Conservation (phyloP, 64 coral and sea anemone species). For the Porites lutea region DNA sequence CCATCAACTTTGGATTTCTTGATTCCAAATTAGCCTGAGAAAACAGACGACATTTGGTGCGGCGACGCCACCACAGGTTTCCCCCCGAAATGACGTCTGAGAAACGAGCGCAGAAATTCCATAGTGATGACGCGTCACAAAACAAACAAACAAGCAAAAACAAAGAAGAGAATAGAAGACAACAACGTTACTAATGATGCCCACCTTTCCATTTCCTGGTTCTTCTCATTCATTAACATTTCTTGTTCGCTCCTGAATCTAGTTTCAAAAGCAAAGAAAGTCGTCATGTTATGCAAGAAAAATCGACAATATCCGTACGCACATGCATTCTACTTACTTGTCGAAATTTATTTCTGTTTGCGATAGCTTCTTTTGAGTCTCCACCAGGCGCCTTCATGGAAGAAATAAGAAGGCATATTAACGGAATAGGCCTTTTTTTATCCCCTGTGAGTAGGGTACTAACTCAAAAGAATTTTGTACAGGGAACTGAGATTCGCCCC, state of each 20-base stretch:
- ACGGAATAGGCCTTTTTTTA: neutral
- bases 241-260: conserved; percentile 43
- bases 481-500: no score
- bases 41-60: no score
- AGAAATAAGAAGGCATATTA: neutral
- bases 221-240: neutral
- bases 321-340: conserved; percentile 47
- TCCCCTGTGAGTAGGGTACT: neutral
- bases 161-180: neutral
- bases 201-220: conserved; percentile 32
- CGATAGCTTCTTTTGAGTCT: conserved; percentile 91
- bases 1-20: no score
- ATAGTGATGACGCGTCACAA: no score
- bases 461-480: no score
- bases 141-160: no score
- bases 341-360: conserved; percentile 85
- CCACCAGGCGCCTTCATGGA: conserved; percentile 74
- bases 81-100: no score
- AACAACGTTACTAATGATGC: neutral
- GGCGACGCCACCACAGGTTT: no score
- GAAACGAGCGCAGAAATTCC: no score
- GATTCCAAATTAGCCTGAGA: no score
- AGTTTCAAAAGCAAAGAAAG: neutral
- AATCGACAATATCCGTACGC: no score
- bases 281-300: no score